Evolutionary conservation across 2,888 invertebrate species (phyloP), one percentile per base, ranked within the genome.

Genomic region (Microctonus aethiopoides): DNA sequence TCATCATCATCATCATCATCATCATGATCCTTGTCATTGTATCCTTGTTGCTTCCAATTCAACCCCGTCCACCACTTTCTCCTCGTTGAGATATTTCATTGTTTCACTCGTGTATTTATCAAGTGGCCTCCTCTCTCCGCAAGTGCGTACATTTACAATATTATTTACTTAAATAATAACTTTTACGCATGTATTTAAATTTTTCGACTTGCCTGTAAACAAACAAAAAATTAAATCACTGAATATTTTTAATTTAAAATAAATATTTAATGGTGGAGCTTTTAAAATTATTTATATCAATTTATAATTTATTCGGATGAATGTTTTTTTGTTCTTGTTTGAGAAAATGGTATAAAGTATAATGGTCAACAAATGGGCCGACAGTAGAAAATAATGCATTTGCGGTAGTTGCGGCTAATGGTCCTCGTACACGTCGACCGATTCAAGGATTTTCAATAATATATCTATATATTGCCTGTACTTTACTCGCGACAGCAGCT

Each of bases 21-120:
- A 39, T 39, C 10, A n/a, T 39, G 39, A n/a, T 39, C 39, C 13
- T 46, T n/a, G 16, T 46, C 16, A 6, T 46, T 46, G 9, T 16
- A 7, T 16, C 46, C 41, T n/a, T 41, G 41, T 41, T 41, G n/a
- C 36, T 36, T 36, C 11, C n/a, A 46, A 46, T n/a, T 46, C 46
- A 46, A 46, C 16, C 9, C 16, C 16, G 9, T 46, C 46, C 7
- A n/a, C 6, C 46, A 2, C 46, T 20, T 16, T 16, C 7, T 16
- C 7, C 46, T 81, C 81, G 80, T 82, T 81, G 75, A 78, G 75
- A 56, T 79, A 79, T 77, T 77, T 78, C 80, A 81, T 82, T 82
- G 82, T 82, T 83, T 81, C 80, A 74, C 77, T 77, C 78, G 76
- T 75, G 75, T 75, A 76, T 74, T 73, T 75, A 59, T 60, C 41